Evolutionary conservation across 2,888 invertebrate species (phyloP), one percentile per base, ranked within the genome.

Genomic region (Acrocyrtus sp.): DNA sequence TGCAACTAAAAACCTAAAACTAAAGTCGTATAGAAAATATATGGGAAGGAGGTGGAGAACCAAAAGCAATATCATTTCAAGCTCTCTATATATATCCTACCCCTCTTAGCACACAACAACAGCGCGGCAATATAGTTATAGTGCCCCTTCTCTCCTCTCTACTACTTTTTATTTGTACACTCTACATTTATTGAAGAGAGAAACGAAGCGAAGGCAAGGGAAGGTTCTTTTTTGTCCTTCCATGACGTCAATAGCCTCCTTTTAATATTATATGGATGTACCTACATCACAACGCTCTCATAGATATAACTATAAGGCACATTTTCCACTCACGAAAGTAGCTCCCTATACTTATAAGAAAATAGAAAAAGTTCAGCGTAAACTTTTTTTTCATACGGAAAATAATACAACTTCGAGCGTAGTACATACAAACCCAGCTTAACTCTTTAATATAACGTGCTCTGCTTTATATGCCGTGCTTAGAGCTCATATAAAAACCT

Each of bases 181-280:
- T n/a, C n/a, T n/a, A n/a, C n/a, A n/a, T n/a, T 50, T 62, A 51
- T 41, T 22, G 17, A 41, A 39, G 60, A 54, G 53, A 56, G 50
- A 54, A 69, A 69, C 61, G 70, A 70, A 68, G n/a, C n/a, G n/a
- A n/a, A n/a, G n/a, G n/a, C n/a, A n/a, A n/a, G 70, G 60, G 75
- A 77, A 77, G 78, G 76, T 75, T 78, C 79, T 79, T 78, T 79
- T 79, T 79, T 79, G 79, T 79, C 79, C 79, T 79, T 79, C 77
- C 74, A 76, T 79, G 79, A 79, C 79, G 79, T 79, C 79, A 79
- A 79, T 79, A 77, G 67, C 74, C 75, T 74, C 65, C 58, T 70
- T 70, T 70, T 48, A 29, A 26, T 68, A 63, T 12, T 53, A 8
- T 17, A 4, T 47, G 21, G 17, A 56, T 56, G n/a, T 50, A 24